Conservation (phyloP, 1,140 invertebrate species). For the Scaptodrosophila lebanonensis region DNA sequence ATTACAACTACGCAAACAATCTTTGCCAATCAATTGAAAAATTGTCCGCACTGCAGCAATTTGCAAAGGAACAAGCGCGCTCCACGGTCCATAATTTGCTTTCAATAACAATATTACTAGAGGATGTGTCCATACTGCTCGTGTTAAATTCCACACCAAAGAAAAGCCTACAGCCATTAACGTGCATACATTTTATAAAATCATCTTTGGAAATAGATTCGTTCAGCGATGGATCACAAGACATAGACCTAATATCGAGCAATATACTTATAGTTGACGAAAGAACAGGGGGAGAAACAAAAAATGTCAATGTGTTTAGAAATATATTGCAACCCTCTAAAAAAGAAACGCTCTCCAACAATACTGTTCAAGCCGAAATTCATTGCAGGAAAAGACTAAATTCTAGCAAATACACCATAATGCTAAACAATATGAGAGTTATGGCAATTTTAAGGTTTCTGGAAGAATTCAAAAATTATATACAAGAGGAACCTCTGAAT, state of each 20-base stretch:
- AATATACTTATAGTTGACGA: slow-evolving; percentile 93
- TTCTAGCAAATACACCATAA: slow-evolving; percentile 89
- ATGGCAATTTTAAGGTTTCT: slow-evolving; percentile 97
- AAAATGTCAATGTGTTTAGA: slow-evolving; percentile 87
- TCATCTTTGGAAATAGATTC: slow-evolving; percentile 90
- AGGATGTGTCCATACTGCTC: slow-evolving; percentile 91
- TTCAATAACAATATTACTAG: slow-evolving; percentile 89
- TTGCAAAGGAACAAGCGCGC: slow-evolving; percentile 32
- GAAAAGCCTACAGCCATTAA: slow-evolving; percentile 79
- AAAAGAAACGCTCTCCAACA: slow-evolving; percentile 78
- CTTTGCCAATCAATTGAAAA: slow-evolving; percentile 50
- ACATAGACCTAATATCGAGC: slow-evolving; percentile 94
- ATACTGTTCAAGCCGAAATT: slow-evolving; percentile 89
- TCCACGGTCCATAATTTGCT: slow-evolving; percentile 83
- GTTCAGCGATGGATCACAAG: slow-evolving; percentile 91
- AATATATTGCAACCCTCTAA: slow-evolving; percentile 88
- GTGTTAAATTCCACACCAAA: slow-evolving; percentile 75
- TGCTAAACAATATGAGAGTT: slow-evolving; percentile 96
- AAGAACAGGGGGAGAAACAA: slow-evolving; percentile 63
- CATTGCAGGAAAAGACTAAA: slow-evolving; percentile 86
- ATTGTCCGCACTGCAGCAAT: slow-evolving; percentile 41
- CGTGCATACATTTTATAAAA: slow-evolving; percentile 94
- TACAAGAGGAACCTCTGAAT: slow-evolving; percentile 78
- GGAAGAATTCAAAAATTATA: slow-evolving; percentile 89
- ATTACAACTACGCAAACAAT: slow-evolving; percentile 56